Base-by-base conservation (phyloP, 2,888 invertebrate species). In the Anthrax anthrax region DNA sequence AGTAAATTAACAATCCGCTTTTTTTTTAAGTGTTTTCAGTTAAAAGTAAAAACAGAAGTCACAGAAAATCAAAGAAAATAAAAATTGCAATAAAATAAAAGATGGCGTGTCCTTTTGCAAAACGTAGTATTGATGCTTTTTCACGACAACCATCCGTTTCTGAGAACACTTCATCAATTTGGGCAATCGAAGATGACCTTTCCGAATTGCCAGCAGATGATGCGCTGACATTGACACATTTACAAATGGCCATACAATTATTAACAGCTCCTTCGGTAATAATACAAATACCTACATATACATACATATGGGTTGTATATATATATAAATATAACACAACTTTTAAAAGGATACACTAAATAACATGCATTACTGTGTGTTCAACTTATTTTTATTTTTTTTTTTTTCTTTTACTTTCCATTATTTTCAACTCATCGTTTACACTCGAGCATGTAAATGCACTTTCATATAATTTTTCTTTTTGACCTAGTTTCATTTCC, bases 201-300 rank as follows among this genome's bases (percentile, higher is more conserved):
- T 46, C 50, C 16, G 68, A 68, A 50, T 52, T 60, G 23, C 55
- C 65, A 23, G 55, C 57, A 44, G 66, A 62, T 46, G 69, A 69
- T 61, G 69, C 69, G n/a, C 52, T 69, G 52, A 65, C 69, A 47
- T 56, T 88, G 63, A 85, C 83, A 64, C 81, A 86, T 62, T 71
- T 89, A 56, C 84, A 83, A 60, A 81, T 84, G 59, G 88, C 88
- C 36, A 77, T 89, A 55, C 78, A 83, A 58, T 73, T 86, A 50
- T 71, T 89, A 52, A 88, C 87, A 32, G 81, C 84, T 39, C 88
- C 88, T 47, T 79, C 85, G 73, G 87, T 88, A 72, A 23, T 23
- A 23, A 23, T 23, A 8, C 38, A 23, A 37, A 18, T 40, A 32
- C 29, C 34, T 32, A 32, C 29, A 32, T 27, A 32, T 29, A 12